Evolutionary conservation across 1,140 invertebrate species (phyloP).

Genomic region (Cherax quadricarinatus): DNA sequence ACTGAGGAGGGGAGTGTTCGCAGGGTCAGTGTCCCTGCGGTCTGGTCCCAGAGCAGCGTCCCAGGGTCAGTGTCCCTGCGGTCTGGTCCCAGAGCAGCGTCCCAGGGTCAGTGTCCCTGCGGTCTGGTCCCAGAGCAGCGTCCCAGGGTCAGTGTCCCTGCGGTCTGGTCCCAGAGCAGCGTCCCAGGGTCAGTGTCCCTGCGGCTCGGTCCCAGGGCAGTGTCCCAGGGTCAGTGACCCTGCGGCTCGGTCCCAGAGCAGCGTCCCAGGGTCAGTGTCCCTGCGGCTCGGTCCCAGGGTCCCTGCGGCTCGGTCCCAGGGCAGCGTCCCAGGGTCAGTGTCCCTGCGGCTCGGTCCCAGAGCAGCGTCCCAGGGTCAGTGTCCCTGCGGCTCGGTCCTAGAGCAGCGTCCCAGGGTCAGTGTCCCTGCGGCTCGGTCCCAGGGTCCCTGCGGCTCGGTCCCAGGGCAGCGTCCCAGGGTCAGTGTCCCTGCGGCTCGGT

Average conservation of each 20-base stretch:
- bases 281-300: neutral
- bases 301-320: neutral
- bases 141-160: too few species aligned
- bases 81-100: neutral
- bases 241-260: neutral
- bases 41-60: neutral
- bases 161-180: neutral
- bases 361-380: too few species aligned
- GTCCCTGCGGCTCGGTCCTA: neutral
- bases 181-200: too few species aligned
- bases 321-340: too few species aligned
- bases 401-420: neutral
- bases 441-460: neutral
- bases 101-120: too few species aligned
- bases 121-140: neutral
- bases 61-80: neutral
- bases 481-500: neutral
- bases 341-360: neutral
- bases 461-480: too few species aligned
- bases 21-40: neutral
- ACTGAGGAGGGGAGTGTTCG: neutral
- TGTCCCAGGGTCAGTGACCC: neutral
- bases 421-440: neutral
- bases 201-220: neutral
- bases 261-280: too few species aligned